These are phyloP conservation scores for Papilio dardanus DNA, from an alignment of 1,140 invertebrate species.

Conservation along the genomic window DNA sequence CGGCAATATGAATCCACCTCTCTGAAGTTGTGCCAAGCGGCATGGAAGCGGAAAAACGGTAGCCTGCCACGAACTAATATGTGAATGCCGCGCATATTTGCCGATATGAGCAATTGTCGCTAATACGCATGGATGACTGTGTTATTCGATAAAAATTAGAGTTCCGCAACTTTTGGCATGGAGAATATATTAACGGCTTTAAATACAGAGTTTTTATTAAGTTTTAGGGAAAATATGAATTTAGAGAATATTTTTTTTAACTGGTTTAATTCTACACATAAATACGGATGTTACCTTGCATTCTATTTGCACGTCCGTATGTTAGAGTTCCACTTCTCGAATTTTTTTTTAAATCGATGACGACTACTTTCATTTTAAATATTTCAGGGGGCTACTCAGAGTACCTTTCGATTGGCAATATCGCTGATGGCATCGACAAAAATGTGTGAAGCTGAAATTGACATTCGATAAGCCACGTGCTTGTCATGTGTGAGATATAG, in stretches of 20 bases:
- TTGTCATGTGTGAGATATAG: too few species aligned
- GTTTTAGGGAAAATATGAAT: neutral
- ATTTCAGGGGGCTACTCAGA: too few species aligned
- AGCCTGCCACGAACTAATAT: constrained; percentile 70
- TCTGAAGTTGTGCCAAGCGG: constrained; percentile 78
- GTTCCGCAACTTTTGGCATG: neutral
- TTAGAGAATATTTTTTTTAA: too few species aligned
- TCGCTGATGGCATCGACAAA: too few species aligned
- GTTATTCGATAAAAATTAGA: constrained; percentile 18
- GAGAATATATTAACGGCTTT: neutral
- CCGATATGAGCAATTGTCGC: constrained; percentile 57
- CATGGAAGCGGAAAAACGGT: constrained; percentile 79
- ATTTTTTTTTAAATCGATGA: neutral
- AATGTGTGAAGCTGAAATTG: too few species aligned
- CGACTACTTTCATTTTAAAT: neutral
- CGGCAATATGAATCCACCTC: constrained; percentile 79
- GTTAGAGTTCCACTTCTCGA: neutral
- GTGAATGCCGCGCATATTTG: constrained; percentile 71
- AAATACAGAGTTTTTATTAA: neutral
- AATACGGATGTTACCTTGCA: too few species aligned
- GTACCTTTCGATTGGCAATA: too few species aligned
- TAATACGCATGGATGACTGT: constrained; percentile 40
- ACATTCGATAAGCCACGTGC: too few species aligned
- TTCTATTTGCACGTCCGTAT: neutral
- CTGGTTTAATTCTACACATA: neutral